Evolutionary conservation across 2,888 invertebrate species (phyloP).

Genomic region (Drosophila cracens): DNA sequence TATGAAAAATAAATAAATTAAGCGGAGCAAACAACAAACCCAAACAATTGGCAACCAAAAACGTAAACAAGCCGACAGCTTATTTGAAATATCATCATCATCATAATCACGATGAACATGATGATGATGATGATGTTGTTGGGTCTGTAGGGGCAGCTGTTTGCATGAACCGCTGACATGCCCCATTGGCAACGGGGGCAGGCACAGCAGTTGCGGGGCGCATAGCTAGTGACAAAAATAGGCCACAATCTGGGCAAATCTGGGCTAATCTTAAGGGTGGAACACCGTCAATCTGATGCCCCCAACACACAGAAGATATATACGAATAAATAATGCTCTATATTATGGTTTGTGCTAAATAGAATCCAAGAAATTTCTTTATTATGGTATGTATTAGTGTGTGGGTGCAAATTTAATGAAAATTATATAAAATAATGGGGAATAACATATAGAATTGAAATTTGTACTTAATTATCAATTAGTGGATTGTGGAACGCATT

Average conservation of each 20-base stretch:
- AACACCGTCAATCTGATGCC: not conserved
- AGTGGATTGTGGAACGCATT: not conserved
- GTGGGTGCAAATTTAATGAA: too few relatives aligned
- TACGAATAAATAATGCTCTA: not conserved
- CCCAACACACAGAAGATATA: not conserved
- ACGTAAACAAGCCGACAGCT: slow-evolving; percentile 42
- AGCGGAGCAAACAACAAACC: slow-evolving; percentile 18
- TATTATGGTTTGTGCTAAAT: not conserved
- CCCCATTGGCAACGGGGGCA: not conserved
- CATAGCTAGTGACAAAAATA: slow-evolving; percentile 43
- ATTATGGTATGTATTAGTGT: not conserved
- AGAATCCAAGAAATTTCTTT: not conserved
- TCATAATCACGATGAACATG: slow-evolving; percentile 1
- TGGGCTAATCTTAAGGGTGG: slow-evolving; percentile 6
- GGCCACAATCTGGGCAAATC: slow-evolving; percentile 25
- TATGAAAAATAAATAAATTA: slow-evolving; percentile 48
- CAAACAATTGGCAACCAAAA: slow-evolving; percentile 44
- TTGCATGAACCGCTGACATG: slow-evolving; percentile 1
- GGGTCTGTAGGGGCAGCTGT: slow-evolving; percentile 11
- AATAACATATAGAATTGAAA: not conserved
- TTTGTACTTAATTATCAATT: not conserved
- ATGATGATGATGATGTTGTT: not conserved
- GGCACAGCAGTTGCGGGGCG: slow-evolving; percentile 1
- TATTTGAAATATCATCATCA: slow-evolving; percentile 23
- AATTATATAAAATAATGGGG: too few relatives aligned